Evolutionary conservation across 2,888 invertebrate species (phyloP).

Genomic region (Lordiphosa andalusiaca): DNA sequence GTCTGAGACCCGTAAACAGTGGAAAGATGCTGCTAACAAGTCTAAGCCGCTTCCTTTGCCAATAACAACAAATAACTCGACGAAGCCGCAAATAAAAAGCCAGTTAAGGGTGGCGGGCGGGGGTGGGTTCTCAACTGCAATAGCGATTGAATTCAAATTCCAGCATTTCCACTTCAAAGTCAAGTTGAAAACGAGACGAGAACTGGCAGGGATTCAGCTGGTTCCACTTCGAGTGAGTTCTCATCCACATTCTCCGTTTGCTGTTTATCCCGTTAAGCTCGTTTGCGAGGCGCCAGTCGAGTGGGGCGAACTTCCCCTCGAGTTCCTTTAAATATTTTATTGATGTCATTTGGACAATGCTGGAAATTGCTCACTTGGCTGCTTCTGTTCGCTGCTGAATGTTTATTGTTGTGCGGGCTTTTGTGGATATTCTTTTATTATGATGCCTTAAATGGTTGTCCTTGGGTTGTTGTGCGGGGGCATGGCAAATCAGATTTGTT

Average conservation of each 20-base stretch:
- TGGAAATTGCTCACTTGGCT: slow-evolving; percentile 50
- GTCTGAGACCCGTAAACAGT: slow-evolving; percentile 43
- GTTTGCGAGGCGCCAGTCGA: slow-evolving; percentile 55
- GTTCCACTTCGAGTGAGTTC: slow-evolving; percentile 36
- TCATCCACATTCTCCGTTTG: slow-evolving; percentile 10
- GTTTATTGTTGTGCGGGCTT: slow-evolving; percentile 58
- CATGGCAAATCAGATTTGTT: slow-evolving; percentile 53
- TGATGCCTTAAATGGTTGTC: slow-evolving; percentile 42
- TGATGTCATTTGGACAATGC: slow-evolving; percentile 69
- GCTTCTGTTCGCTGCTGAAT: slow-evolving; percentile 42
- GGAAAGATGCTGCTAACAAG: slow-evolving; percentile 59
- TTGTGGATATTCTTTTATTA: slow-evolving; percentile 59
- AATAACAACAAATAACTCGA: slow-evolving; percentile 30
- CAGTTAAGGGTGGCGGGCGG: slow-evolving; percentile 12
- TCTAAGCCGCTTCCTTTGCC: slow-evolving; percentile 41
- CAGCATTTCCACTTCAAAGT: slow-evolving; percentile 60
- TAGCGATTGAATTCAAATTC: slow-evolving; percentile 68
- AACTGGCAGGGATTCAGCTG: slow-evolving; percentile 17
- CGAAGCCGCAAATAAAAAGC: slow-evolving; percentile 37
- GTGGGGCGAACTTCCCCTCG: slow-evolving; percentile 30
- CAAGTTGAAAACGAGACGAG: slow-evolving; percentile 41
- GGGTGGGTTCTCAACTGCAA: slow-evolving; percentile 32
- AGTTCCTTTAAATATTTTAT: slow-evolving; percentile 61
- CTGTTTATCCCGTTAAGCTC: slow-evolving; percentile 62
- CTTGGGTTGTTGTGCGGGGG: slow-evolving; percentile 24